Evolutionary conservation across 1,140 invertebrate species (phyloP), one percentile per base, ranked within the genome.

Genomic region (Battus philenor): DNA sequence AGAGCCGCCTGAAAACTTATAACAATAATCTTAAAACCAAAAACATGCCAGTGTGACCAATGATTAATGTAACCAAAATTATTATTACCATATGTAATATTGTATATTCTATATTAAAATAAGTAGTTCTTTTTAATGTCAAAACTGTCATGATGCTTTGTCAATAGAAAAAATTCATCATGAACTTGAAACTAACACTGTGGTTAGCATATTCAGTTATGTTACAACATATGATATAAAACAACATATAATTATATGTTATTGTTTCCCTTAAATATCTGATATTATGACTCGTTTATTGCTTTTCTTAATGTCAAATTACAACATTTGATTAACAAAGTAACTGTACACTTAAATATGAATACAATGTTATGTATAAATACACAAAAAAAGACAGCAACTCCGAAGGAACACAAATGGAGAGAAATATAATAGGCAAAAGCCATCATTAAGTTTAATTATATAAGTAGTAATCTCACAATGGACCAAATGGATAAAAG

Each of bases 401-500:
- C 26, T 41, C 13, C 5, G 16, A 41, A 29, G 8, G 24, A 16
- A 41, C 7, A n/a, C 12, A 13, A 12, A 11, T 22, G 27, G 26
- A 9, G 12, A 30, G 10, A 41, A 26, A 29, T 11, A 10, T 9
- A 17, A n/a, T n/a, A 36, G 10, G 17, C 20, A 7, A 2, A 7
- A 22, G n/a, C 8, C 17, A 13, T 16, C 31, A 3, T 18, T 18
- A 29, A 20, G 9, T 29, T 26, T 41, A 13, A 8, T 15, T 13
- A 39, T 24, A 39, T 7, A 27, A 16, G 15, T 26, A 41, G 38
- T 41, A 41, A 41, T 41, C 48, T 59, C 45, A 53, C 55, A 60
- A 61, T 34, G 44, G 59, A 47, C 56, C 64, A 69, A 61, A 59
- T 58, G 66, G 55, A 67, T 36, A 54, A 73, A 76, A 76, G 77